These are phyloP conservation scores for Xyrauchen texanus DNA, from an alignment of 2,113 vertebrate genomes.

Conservation along the genomic window DNA sequence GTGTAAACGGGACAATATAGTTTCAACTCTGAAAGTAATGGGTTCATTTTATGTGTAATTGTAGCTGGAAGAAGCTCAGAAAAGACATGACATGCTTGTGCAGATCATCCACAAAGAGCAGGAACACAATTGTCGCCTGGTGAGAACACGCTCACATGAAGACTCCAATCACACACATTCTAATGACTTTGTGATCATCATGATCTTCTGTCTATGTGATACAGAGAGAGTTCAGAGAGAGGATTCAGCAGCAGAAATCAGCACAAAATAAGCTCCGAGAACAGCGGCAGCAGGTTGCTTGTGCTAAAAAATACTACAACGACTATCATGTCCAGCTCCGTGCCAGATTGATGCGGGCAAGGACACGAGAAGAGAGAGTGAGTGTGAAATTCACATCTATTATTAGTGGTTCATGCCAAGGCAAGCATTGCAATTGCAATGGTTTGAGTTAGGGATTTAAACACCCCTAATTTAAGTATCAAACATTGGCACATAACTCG, in stretches of 20 bases:
- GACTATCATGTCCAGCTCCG: constrained; percentile 86
- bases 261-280: constrained; percentile 82
- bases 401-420: too few species aligned
- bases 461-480: too few species aligned
- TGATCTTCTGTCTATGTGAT: not conserved
- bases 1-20: not conserved
- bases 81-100: constrained; percentile 83
- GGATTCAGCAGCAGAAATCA: constrained; percentile 79
- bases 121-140: constrained; percentile 86
- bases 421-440: too few species aligned
- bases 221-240: constrained; percentile 86
- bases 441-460: too few species aligned
- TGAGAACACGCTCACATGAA: constrained; percentile 63
- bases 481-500: too few species aligned
- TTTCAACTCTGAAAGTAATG: not conserved
- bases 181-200: too few species aligned
- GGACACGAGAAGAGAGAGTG: constrained; percentile 89
- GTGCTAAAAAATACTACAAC: constrained; percentile 85
- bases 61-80: constrained; percentile 87
- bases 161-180: not conserved
- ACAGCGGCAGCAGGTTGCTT: constrained; percentile 81
- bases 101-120: constrained; percentile 83
- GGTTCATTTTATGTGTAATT: not conserved
- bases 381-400: constrained; percentile 17
- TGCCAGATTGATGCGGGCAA: constrained; percentile 83